These are phyloP conservation scores for Ophion ellenae DNA, from an alignment of 2,888 invertebrate species.

Conservation along the genomic window DNA sequence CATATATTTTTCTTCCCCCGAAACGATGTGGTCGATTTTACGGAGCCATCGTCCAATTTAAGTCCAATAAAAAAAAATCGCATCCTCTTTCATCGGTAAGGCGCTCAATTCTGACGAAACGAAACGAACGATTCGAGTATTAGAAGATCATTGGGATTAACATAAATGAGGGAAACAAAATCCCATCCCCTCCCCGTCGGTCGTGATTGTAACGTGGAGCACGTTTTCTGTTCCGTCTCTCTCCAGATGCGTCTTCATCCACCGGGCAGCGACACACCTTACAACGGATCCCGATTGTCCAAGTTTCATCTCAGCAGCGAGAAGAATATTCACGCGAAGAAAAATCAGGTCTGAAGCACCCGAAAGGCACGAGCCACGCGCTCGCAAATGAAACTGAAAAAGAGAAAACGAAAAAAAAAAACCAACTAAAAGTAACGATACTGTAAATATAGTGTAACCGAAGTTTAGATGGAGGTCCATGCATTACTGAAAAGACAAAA, in stretches of 20 bases:
- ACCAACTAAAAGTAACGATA: slow-evolving; percentile 15
- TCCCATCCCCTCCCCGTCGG: neutral
- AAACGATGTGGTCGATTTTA: too few relatives aligned
- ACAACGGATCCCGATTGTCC: slow-evolving; percentile 84
- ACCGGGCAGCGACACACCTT: slow-evolving; percentile 87
- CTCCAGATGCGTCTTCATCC: slow-evolving; percentile 88
- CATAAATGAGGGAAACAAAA: neutral
- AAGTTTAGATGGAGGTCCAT: slow-evolving; percentile 59
- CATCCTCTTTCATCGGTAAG: too few relatives aligned
- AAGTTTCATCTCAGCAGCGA: slow-evolving; percentile 82
- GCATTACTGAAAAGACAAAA: slow-evolving; percentile 21
- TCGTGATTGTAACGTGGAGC: neutral
- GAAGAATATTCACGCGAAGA: slow-evolving; percentile 79
- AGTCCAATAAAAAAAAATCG: too few relatives aligned
- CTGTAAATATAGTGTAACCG: slow-evolving; percentile 65
- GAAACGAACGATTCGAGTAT: too few relatives aligned
- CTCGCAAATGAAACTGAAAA: slow-evolving; percentile 9
- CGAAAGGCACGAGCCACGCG: neutral
- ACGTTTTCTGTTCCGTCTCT: slow-evolving; percentile 27
- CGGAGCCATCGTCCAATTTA: too few relatives aligned
- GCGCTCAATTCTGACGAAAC: too few relatives aligned
- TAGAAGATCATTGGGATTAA: too few relatives aligned
- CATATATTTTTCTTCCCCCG: too few relatives aligned
- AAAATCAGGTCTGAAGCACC: slow-evolving; percentile 67
- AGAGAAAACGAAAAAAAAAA: slow-evolving; percentile 6